phyloP scores from a whole-genome alignment of 2,113 vertebrate species.

The Aplodontia rufa region DNA sequence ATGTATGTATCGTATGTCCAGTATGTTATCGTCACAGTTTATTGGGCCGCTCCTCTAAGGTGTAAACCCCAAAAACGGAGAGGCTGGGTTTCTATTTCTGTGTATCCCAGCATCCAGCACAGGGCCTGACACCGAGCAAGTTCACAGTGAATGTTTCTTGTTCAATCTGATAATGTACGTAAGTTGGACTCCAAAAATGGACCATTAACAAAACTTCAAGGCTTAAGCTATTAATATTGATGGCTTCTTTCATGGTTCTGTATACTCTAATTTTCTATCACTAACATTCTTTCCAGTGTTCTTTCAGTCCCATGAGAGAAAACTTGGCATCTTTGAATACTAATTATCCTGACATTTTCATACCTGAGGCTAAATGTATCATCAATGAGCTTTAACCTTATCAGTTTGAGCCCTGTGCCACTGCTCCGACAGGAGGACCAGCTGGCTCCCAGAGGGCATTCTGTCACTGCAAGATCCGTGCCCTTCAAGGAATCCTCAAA shows the following conservation, averaged over 20 bases:
- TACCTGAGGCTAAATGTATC: slow-evolving; percentile 32
- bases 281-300: neutral
- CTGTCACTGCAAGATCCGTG: neutral
- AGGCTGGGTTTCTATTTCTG: neutral
- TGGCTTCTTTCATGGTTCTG: neutral
- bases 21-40: neutral
- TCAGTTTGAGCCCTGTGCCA: neutral
- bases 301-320: slow-evolving; percentile 47
- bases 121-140: neutral
- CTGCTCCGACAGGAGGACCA: neutral
- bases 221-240: neutral
- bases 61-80: neutral
- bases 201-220: neutral
- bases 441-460: neutral
- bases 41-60: neutral
- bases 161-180: neutral
- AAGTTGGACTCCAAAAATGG: neutral
- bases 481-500: slow-evolving; percentile 13
- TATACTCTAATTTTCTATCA: neutral
- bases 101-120: neutral
- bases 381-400: slow-evolving; percentile 59
- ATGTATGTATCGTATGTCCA: too few species aligned
- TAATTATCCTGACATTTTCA: slow-evolving; percentile 63
- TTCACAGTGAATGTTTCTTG: neutral
- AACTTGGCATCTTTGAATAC: neutral